Percentiles rank a stretch among this genome's conserved stretches.
Evolutionary conservation across 2,888 invertebrate species (phyloP).

Genomic region (Stratiomys singularior): DNA sequence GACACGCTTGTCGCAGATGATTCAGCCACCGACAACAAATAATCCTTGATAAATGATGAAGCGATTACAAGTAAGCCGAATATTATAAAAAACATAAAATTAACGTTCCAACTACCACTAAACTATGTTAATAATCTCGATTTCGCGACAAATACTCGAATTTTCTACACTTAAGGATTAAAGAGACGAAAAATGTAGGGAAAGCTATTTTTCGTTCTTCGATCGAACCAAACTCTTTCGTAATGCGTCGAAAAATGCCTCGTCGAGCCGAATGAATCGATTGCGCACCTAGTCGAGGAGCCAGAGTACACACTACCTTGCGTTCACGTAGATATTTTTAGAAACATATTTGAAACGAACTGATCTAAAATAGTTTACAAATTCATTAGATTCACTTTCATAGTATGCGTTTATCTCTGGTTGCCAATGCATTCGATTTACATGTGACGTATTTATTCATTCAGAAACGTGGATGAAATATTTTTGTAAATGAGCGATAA

Average conservation of each 20-base stretch:
- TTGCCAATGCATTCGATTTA: background rate
- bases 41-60: slow-evolving; percentile 58
- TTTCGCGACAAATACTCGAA: too few relatives aligned
- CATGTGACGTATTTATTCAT: slow-evolving; percentile 1
- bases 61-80: slow-evolving; percentile 22
- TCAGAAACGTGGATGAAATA: background rate
- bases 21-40: slow-evolving; percentile 57
- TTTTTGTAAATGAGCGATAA: background rate
- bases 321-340: slow-evolving; percentile 32
- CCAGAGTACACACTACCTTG: background rate
- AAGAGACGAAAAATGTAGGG: too few relatives aligned
- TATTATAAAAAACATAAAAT: slow-evolving; percentile 34
- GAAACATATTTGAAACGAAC: slow-evolving; percentile 20
- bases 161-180: too few relatives aligned
- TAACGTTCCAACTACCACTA: background rate
- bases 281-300: slow-evolving; percentile 1
- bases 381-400: background rate
- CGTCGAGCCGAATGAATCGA: slow-evolving; percentile 9
- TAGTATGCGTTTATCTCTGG: background rate
- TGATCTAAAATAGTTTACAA: slow-evolving; percentile 9
- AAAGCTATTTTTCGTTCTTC: slow-evolving; percentile 30
- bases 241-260: slow-evolving; percentile 48
- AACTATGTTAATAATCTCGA: background rate
- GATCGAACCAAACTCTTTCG: slow-evolving; percentile 51
- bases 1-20: slow-evolving; percentile 10